phyloP scores from a whole-genome alignment of 2,797 vertebrate genomes.

The Pantherophis vulpinus region DNA sequence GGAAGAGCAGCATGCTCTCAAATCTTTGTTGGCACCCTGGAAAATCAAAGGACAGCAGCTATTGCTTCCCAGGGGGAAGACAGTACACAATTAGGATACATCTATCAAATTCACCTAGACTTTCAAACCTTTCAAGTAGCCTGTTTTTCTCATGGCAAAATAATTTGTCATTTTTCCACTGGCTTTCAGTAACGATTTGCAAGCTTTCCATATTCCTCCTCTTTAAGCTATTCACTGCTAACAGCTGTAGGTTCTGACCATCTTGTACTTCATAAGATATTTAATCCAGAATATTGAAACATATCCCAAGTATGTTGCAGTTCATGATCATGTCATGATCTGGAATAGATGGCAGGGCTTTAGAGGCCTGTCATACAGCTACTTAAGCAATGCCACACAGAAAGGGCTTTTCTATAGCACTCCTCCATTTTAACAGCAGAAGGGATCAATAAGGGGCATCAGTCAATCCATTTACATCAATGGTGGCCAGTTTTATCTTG shows the following conservation, averaged over 20 bases:
- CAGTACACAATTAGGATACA: neutral
- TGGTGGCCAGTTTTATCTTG: neutral
- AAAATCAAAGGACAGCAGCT: too few relatives aligned
- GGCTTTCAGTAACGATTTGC: neutral
- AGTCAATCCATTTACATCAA: neutral
- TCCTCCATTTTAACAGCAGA: fast-evolving
- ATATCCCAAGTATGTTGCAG: neutral
- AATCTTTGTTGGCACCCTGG: neutral
- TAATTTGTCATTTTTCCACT: neutral
- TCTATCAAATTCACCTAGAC: neutral
- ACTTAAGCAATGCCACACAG: neutral
- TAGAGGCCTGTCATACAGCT: neutral
- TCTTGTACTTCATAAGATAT: neutral
- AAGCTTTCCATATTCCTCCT: too few relatives aligned
- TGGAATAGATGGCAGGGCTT: neutral
- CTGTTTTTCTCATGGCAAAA: neutral
- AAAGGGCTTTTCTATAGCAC: neutral
- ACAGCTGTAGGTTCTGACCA: neutral
- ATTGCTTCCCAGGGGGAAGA: neutral
- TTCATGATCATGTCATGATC: neutral
- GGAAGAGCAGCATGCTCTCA: neutral
- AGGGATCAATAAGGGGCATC: neutral
- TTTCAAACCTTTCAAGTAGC: neutral
- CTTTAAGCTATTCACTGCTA: neutral
- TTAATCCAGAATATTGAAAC: neutral